These are phyloP conservation scores for Aratinga solstitialis DNA, from an alignment of 2,797 vertebrate species.

Conservation along the genomic window DNA sequence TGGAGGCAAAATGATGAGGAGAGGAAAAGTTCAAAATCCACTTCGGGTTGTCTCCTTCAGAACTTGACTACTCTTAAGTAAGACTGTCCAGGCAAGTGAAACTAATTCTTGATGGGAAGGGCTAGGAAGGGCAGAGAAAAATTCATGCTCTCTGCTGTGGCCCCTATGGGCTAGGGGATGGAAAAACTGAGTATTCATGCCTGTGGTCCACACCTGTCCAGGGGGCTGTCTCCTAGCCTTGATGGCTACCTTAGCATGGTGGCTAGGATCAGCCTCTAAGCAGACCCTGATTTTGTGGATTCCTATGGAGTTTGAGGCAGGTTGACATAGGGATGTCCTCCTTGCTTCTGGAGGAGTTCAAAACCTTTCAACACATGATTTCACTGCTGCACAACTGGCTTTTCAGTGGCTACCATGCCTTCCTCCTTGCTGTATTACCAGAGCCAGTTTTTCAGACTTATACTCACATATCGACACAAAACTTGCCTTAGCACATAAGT, in stretches of 20 bases:
- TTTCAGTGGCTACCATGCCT: neutral
- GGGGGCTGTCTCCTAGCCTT: neutral
- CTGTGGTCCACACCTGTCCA: neutral
- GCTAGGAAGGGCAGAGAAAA: neutral
- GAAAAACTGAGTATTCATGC: neutral
- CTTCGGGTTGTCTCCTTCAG: neutral
- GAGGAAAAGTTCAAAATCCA: neutral
- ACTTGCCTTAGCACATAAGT: rapidly evolving
- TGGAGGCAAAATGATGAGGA: neutral
- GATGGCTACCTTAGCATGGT: neutral
- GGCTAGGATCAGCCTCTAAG: neutral
- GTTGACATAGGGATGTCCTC: neutral
- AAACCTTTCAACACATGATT: neutral
- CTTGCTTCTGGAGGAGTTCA: neutral
- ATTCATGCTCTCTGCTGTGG: neutral
- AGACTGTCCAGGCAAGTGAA: neutral
- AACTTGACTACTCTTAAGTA: neutral
- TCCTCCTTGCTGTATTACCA: neutral
- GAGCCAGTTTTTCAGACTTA: neutral
- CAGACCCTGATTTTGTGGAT: neutral
- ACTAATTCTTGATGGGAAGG: neutral
- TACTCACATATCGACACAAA: neutral
- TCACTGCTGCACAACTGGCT: neutral
- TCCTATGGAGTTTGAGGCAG: neutral
- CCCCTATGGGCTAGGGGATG: neutral